These are phyloP conservation scores for Clarias pachynema DNA, from an alignment of 2,797 vertebrate species.

Conservation along the genomic window DNA sequence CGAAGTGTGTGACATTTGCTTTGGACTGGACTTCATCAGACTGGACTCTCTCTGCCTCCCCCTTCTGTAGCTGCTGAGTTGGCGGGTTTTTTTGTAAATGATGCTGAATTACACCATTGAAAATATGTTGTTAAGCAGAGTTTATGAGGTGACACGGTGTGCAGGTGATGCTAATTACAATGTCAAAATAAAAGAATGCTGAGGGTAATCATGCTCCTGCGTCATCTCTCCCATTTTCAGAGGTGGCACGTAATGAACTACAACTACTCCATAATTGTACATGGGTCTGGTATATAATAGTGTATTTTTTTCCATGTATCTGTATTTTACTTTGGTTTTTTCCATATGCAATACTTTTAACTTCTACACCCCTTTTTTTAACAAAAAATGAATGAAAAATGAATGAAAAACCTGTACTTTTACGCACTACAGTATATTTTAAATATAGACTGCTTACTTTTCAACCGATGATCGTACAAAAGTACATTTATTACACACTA, in stretches of 20 bases:
- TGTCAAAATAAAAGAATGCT: background rate
- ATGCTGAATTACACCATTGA: slow-evolving; percentile 10
- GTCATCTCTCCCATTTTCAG: background rate
- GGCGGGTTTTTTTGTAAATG: slow-evolving; percentile 25
- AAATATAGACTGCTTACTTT: too few species aligned
- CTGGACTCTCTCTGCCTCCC: background rate
- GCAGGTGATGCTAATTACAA: slow-evolving; percentile 37
- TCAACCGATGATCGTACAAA: too few species aligned
- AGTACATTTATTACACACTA: too few species aligned
- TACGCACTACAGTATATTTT: too few species aligned
- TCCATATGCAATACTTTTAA: too few species aligned
- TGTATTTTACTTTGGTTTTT: too few species aligned
- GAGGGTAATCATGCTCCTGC: slow-evolving; percentile 7
- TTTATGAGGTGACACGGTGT: background rate
- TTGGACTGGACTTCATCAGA: slow-evolving; percentile 14
- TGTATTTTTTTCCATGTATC: too few species aligned
- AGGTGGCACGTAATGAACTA: background rate
- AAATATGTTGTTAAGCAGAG: slow-evolving; percentile 29
- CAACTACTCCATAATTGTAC: background rate
- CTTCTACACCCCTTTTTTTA: too few species aligned
- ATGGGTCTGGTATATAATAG: too few species aligned
- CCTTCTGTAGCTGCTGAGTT: slow-evolving; percentile 8
- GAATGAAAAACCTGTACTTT: too few species aligned
- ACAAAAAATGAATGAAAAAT: too few species aligned
- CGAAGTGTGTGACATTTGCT: slow-evolving; percentile 7